A percentile compares a stretch with the other conserved stretches of the same genome.
Evolutionary conservation across 2,888 invertebrate species (phyloP).

Genomic region (Brachycybe producta): DNA sequence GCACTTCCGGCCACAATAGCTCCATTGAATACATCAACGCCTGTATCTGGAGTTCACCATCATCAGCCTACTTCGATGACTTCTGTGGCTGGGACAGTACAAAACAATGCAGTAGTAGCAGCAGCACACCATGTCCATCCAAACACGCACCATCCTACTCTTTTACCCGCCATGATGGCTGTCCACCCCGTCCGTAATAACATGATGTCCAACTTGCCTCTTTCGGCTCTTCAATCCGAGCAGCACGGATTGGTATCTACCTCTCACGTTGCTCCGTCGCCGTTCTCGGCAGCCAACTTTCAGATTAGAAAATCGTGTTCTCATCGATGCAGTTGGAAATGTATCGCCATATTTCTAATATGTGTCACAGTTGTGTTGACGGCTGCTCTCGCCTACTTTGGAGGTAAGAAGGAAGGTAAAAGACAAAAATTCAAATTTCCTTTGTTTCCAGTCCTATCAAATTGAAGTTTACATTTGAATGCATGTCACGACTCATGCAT

Average conservation of each 20-base stretch:
- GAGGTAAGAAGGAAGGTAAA: conserved; percentile 48
- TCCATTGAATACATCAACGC: too few relatives aligned
- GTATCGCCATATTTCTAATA: conserved; percentile 76
- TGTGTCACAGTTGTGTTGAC: conserved; percentile 67
- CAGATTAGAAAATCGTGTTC: conserved; percentile 21
- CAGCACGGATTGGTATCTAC: conserved; percentile 8
- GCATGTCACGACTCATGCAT: too few relatives aligned
- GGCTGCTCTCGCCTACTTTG: conserved; percentile 72
- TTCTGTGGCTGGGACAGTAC: too few relatives aligned
- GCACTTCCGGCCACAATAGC: too few relatives aligned
- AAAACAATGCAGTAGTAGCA: neutral
- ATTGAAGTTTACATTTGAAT: too few relatives aligned
- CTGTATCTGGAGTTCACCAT: too few relatives aligned
- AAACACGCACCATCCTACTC: conserved; percentile 11
- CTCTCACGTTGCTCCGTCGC: conserved; percentile 7
- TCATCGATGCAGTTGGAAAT: conserved; percentile 68
- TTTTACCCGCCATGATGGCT: conserved; percentile 36
- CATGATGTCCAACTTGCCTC: conserved; percentile 37
- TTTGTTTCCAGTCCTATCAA: too few relatives aligned
- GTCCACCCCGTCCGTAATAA: conserved; percentile 63
- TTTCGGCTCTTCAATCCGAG: conserved; percentile 34
- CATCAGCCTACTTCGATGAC: too few relatives aligned
- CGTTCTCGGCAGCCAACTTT: conserved; percentile 19
- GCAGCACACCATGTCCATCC: too few relatives aligned
- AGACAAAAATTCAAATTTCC: too few relatives aligned